Percentiles rank a stretch among this genome's conserved stretches.
These are phyloP conservation scores for Otus scops DNA, from an alignment of 2,797 vertebrate genomes.

Conservation along the genomic window DNA sequence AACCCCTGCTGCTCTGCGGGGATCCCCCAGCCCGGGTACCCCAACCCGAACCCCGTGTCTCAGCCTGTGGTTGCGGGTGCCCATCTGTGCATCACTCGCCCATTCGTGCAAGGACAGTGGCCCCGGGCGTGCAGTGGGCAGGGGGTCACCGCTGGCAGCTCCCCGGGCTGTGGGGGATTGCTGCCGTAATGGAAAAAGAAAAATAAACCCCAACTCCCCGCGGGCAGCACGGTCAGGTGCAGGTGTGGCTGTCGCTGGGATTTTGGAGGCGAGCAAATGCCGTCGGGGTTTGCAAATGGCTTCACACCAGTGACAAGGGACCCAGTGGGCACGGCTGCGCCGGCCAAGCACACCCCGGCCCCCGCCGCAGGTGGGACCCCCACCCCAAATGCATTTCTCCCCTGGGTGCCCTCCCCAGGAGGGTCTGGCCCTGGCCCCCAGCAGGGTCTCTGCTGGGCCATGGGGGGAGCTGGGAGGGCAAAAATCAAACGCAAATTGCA, in stretches of 20 bases:
- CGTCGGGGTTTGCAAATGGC: neutral
- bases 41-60: fast-evolving
- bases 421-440: neutral
- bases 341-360: neutral
- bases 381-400: neutral
- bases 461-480: conserved; percentile 10
- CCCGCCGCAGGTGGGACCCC: neutral
- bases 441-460: neutral
- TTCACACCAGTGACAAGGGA: neutral
- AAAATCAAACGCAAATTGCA: conserved; percentile 79
- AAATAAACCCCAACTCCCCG: neutral
- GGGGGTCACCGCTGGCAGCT: neutral
- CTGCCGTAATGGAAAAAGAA: neutral
- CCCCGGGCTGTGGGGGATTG: neutral
- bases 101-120: fast-evolving
- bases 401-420: neutral
- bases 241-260: neutral
- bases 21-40: neutral
- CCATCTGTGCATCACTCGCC: fast-evolving
- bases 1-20: fast-evolving
- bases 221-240: neutral
- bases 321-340: fast-evolving
- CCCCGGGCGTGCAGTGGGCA: fast-evolving
- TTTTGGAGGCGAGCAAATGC: neutral
- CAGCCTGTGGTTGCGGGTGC: fast-evolving